Conservation (phyloP, 2,888 invertebrate genomes). For the Hirtodrosophila duncani region DNA sequence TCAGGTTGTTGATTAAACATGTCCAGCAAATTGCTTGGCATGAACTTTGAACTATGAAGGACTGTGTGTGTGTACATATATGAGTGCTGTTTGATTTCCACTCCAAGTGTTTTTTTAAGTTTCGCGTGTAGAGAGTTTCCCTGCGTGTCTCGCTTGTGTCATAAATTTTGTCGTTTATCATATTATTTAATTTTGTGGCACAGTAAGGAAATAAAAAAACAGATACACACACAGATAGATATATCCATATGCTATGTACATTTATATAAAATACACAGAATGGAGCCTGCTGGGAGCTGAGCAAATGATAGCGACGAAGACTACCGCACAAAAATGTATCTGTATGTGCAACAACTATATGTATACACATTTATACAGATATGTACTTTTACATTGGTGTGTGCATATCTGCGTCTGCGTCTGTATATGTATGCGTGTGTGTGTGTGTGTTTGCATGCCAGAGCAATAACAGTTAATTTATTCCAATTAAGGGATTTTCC, state of each 20-base stretch:
- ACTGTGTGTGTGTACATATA: slow-evolving; percentile 19
- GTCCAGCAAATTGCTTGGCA: slow-evolving; percentile 41
- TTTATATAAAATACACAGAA: slow-evolving; percentile 47
- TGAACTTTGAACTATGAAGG: slow-evolving; percentile 54
- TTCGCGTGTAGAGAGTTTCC: not conserved
- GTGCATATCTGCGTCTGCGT: slow-evolving; percentile 36
- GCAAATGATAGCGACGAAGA: slow-evolving; percentile 49
- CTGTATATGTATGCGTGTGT: slow-evolving; percentile 16
- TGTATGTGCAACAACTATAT: slow-evolving; percentile 1
- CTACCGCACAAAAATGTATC: slow-evolving; percentile 7
- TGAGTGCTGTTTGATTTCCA: not conserved
- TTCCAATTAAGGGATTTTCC: slow-evolving; percentile 76
- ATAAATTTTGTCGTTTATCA: slow-evolving; percentile 67
- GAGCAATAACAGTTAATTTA: slow-evolving; percentile 75
- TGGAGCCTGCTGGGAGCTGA: slow-evolving; percentile 54
- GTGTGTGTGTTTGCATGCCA: slow-evolving; percentile 37
- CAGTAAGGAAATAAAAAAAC: slow-evolving; percentile 42
- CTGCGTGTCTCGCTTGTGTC: slow-evolving; percentile 49
- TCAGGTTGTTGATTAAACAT: slow-evolving; percentile 44
- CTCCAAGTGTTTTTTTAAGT: not conserved
- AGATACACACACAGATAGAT: slow-evolving; percentile 11
- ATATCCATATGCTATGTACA: not conserved
- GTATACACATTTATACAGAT: slow-evolving; percentile 14
- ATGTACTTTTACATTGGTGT: slow-evolving; percentile 25
- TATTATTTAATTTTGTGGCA: slow-evolving; percentile 63